These are phyloP conservation scores for Euproctis similis DNA, from an alignment of 2,888 invertebrate species.

Conservation along the genomic window DNA sequence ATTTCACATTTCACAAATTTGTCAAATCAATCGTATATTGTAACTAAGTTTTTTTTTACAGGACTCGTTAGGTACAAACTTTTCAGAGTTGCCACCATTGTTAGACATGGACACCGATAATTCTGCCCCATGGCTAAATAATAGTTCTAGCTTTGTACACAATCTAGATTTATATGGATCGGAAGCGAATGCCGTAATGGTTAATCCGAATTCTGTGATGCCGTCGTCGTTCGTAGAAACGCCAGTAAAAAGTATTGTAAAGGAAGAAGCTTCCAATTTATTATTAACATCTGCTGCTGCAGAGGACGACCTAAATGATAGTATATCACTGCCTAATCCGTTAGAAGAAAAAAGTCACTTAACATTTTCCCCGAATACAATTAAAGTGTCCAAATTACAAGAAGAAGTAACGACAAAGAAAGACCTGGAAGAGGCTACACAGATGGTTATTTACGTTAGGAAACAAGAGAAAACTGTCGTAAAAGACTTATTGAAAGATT, in stretches of 20 bases:
- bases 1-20: background rate
- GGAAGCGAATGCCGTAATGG: constrained; percentile 87
- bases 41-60: constrained; percentile 30
- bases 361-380: constrained; percentile 82
- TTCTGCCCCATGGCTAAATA: constrained; percentile 76
- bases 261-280: constrained; percentile 67
- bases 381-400: constrained; percentile 77
- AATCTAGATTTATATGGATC: constrained; percentile 81
- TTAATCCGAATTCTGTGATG: constrained; percentile 93
- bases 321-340: constrained; percentile 76
- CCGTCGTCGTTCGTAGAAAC: constrained; percentile 80
- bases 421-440: constrained; percentile 62
- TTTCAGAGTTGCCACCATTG: constrained; percentile 78
- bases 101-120: constrained; percentile 80
- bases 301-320: constrained; percentile 43
- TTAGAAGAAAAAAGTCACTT: constrained; percentile 81
- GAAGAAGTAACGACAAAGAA: constrained; percentile 45
- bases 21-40: too few relatives aligned
- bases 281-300: constrained; percentile 60
- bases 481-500: constrained; percentile 78
- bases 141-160: constrained; percentile 79
- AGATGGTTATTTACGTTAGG: constrained; percentile 66
- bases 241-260: constrained; percentile 60
- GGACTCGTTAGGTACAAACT: constrained; percentile 78
- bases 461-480: constrained; percentile 75